Conservation (phyloP, 2,797 vertebrate genomes). For the Eulemur albifrons region DNA sequence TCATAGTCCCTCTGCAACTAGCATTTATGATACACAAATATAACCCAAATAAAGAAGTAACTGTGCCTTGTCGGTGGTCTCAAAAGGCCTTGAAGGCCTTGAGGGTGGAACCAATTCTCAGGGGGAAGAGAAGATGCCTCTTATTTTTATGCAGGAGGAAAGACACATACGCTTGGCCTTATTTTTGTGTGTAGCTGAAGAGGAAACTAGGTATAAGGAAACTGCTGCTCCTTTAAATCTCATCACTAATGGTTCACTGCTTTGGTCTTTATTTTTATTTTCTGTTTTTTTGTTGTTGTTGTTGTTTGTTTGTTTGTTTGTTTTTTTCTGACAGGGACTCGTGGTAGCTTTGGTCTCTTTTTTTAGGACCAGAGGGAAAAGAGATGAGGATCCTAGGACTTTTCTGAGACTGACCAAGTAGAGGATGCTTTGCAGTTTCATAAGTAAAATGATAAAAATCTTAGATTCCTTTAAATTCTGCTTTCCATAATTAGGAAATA, state of each 20-base stretch:
- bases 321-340: no score
- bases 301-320: no score
- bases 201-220: neutral
- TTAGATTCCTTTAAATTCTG: constrained; percentile 9
- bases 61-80: neutral
- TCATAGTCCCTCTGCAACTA: neutral
- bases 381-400: neutral
- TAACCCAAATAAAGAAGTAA: neutral
- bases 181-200: neutral
- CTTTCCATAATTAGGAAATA: neutral
- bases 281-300: no score
- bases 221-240: neutral
- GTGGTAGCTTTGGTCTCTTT: neutral
- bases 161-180: neutral
- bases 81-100: neutral
- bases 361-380: neutral
- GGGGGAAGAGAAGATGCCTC: neutral
- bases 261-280: neutral
- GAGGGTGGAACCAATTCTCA: neutral
- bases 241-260: neutral
- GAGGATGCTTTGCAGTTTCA: neutral
- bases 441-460: neutral
- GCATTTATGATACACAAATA: neutral
- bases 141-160: neutral
- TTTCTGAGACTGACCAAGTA: neutral